phyloP scores from a whole-genome alignment of 2,113 vertebrate genomes.

The Leucosticte australis region DNA sequence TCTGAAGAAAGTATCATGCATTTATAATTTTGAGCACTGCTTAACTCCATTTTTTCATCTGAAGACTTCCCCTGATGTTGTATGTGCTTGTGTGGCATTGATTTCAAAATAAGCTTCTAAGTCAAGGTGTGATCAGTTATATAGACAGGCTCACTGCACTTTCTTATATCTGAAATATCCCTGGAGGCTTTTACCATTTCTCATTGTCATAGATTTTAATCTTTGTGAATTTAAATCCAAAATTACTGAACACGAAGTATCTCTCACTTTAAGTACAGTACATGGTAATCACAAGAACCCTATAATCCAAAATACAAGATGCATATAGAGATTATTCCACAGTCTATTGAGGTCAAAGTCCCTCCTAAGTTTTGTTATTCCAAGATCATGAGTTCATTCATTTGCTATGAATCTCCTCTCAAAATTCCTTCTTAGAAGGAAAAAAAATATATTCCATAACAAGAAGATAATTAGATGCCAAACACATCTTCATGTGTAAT shows the following conservation, averaged over 20 bases:
- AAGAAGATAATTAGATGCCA: neutral
- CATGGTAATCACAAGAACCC: neutral
- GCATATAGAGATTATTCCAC: neutral
- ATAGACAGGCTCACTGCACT: conserved; percentile 80
- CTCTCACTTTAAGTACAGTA: conserved; percentile 58
- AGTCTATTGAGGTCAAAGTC: neutral
- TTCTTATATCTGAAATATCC: conserved; percentile 81
- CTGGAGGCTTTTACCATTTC: conserved; percentile 79
- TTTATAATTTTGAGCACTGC: neutral
- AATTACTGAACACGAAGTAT: conserved; percentile 70
- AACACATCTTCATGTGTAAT: neutral
- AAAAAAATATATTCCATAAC: neutral
- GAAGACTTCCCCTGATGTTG: neutral
- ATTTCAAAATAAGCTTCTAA: conserved; percentile 80
- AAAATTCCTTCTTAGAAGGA: neutral
- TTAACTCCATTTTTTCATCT: neutral
- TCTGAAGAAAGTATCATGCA: neutral
- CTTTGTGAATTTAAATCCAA: conserved; percentile 79
- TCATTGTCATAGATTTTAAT: conserved; percentile 86
- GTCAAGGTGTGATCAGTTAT: conserved; percentile 87
- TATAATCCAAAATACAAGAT: neutral
- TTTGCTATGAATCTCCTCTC: neutral
- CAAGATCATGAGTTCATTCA: neutral
- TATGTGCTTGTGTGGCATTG: conserved; percentile 20
- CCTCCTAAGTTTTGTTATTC: neutral